phyloP scores from a whole-genome alignment of 2,888 invertebrate genomes.

The Tricholauxania praeusta region DNA sequence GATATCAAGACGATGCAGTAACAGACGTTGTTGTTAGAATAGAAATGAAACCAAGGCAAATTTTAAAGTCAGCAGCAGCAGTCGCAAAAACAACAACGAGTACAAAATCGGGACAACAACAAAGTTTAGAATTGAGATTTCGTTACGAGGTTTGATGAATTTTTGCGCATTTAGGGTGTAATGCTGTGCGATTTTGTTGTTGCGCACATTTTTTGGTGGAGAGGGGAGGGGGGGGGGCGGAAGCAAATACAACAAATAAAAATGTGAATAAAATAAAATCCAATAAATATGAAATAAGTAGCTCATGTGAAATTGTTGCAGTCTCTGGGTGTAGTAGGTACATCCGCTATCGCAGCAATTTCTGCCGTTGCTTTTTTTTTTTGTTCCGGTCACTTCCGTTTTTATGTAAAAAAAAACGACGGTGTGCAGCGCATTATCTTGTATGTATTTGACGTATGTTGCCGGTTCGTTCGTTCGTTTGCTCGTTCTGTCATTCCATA shows the following conservation, averaged over 20 bases:
- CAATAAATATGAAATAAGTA: slow-evolving; percentile 15
- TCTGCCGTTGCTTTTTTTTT: neutral
- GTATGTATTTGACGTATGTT: neutral
- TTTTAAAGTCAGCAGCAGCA: neutral
- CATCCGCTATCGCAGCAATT: neutral
- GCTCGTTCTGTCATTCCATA: neutral
- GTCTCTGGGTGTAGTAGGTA: no score
- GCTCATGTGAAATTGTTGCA: slow-evolving; percentile 5
- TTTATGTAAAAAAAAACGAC: neutral
- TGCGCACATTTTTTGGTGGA: slow-evolving; percentile 7
- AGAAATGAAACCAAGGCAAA: slow-evolving; percentile 1
- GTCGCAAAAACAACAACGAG: neutral
- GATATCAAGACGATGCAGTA: neutral
- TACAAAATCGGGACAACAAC: slow-evolving; percentile 13
- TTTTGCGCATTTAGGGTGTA: neutral
- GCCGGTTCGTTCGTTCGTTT: neutral
- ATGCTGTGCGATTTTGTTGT: neutral
- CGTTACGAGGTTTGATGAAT: neutral
- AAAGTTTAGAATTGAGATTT: neutral
- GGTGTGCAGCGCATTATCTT: neutral
- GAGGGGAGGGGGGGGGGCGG: no score
- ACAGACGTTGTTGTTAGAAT: neutral
- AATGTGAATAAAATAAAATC: no score
- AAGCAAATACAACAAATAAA: neutral
- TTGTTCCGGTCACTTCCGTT: slow-evolving; percentile 23